A percentile compares a stretch with the other conserved stretches of the same genome.
These are phyloP conservation scores for Podarcis muralis DNA, from an alignment of 2,113 vertebrate genomes.

Conservation along the genomic window DNA sequence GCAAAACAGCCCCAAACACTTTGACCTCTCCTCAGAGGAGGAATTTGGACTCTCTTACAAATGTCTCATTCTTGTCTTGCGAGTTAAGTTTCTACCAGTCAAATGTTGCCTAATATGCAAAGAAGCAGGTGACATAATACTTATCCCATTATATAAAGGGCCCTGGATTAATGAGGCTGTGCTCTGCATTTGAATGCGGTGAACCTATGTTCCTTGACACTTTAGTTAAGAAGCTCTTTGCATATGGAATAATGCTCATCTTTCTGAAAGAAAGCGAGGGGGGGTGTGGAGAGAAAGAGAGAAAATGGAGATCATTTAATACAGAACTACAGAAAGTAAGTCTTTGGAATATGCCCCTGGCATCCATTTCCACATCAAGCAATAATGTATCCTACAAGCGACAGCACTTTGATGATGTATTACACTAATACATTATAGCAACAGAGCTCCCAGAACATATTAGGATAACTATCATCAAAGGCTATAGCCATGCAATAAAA, in stretches of 20 bases:
- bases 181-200: neutral
- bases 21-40: neutral
- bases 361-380: slow-evolving; percentile 8
- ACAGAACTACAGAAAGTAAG: slow-evolving; percentile 21
- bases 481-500: neutral
- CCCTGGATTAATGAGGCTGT: slow-evolving; percentile 5
- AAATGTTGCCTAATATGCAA: neutral
- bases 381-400: slow-evolving; percentile 1
- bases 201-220: neutral
- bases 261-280: neutral
- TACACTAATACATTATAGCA: slow-evolving; percentile 1
- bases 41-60: neutral
- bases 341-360: slow-evolving; percentile 23
- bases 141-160: neutral
- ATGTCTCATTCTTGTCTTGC: neutral
- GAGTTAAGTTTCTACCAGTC: neutral
- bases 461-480: neutral
- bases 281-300: neutral
- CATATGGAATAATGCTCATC: neutral
- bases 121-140: neutral
- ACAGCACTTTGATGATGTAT: slow-evolving; percentile 6
- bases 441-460: slow-evolving; percentile 14
- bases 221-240: slow-evolving; percentile 18
- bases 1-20: neutral
- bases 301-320: slow-evolving; percentile 21